phyloP scores from a whole-genome alignment of 2,113 vertebrate species.

The Reinhardtius hippoglossoides region DNA sequence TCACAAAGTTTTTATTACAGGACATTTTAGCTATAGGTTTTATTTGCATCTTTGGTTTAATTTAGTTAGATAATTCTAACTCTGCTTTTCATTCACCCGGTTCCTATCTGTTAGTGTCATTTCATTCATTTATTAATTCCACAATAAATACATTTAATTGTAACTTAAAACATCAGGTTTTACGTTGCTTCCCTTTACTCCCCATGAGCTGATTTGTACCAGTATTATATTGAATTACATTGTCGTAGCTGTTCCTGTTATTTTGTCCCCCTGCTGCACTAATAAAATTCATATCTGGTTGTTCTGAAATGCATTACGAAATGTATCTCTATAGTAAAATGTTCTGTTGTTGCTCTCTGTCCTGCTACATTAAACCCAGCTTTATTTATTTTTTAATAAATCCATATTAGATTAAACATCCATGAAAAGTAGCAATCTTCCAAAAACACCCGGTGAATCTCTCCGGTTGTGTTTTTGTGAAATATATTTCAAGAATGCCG shows the following conservation, averaged over 20 bases:
- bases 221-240: not conserved
- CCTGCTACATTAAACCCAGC: not conserved
- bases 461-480: slow-evolving; percentile 2
- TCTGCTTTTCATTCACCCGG: too few species aligned
- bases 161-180: too few species aligned
- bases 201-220: too few species aligned
- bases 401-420: not conserved
- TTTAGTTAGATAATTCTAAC: too few species aligned
- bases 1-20: too few species aligned
- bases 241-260: not conserved
- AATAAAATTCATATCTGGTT: not conserved
- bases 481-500: not conserved
- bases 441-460: not conserved
- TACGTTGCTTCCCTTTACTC: too few species aligned
- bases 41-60: too few species aligned
- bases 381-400: not conserved
- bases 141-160: too few species aligned
- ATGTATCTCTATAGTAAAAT: not conserved
- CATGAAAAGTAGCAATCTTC: not conserved
- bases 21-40: too few species aligned
- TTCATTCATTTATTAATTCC: too few species aligned
- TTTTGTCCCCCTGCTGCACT: not conserved
- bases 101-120: too few species aligned
- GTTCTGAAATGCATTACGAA: not conserved
- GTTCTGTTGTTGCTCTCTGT: not conserved